These are phyloP conservation scores for Strigamia crassipes DNA, from an alignment of 2,888 invertebrate species.

Conservation along the genomic window DNA sequence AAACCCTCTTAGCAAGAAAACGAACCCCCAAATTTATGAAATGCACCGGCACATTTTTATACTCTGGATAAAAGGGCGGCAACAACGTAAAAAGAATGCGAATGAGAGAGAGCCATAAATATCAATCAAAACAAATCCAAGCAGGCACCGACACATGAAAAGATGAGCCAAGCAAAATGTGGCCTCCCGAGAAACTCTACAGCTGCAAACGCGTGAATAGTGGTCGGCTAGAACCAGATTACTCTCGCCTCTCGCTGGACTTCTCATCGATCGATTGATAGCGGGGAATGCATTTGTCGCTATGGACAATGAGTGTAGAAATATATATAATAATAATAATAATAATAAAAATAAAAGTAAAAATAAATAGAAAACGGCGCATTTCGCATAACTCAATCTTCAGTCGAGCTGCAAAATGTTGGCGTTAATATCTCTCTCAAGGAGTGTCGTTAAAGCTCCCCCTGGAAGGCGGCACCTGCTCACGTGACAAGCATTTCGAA, in stretches of 20 bases:
- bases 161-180: constrained; percentile 27
- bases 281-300: background rate
- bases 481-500: background rate
- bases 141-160: constrained; percentile 5
- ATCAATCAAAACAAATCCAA: constrained; percentile 29
- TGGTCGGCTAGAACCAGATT: constrained; percentile 19
- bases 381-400: constrained; percentile 27
- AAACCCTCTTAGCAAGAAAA: background rate
- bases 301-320: background rate
- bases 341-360: background rate
- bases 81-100: constrained; percentile 27
- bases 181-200: constrained; percentile 6
- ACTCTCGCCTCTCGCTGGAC: background rate
- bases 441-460: constrained; percentile 3
- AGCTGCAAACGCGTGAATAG: constrained; percentile 12
- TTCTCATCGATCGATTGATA: background rate
- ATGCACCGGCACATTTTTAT: background rate
- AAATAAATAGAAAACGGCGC: background rate
- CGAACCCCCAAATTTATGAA: background rate
- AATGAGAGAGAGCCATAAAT: constrained; percentile 25
- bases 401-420: background rate
- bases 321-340: background rate
- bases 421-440: constrained; percentile 31
- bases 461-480: background rate
- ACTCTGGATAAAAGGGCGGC: background rate